A percentile compares a stretch with the other conserved stretches of the same genome.
Conservation (phyloP, 2,113 vertebrate species). For the Mastomys natalensis region DNA sequence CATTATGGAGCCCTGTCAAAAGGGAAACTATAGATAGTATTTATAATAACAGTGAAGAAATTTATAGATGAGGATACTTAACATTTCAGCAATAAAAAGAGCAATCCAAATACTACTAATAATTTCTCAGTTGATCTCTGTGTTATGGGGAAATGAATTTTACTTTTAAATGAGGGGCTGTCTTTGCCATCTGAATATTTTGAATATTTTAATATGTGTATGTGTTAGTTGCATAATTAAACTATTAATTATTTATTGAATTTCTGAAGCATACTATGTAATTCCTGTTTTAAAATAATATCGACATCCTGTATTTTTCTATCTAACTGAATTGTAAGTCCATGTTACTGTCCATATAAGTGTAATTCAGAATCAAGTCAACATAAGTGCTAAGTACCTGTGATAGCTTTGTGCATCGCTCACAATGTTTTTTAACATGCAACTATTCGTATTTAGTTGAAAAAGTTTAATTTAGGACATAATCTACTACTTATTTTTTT, state of each 20-base stretch:
- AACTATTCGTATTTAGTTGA: not conserved
- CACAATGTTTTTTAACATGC: slow-evolving; percentile 9
- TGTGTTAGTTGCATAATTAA: not conserved
- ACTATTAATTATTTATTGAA: slow-evolving; percentile 9
- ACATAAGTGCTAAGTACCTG: not conserved
- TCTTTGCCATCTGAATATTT: not conserved
- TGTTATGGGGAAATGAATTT: not conserved
- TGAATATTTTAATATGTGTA: not conserved
- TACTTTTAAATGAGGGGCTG: not conserved
- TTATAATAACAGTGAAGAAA: not conserved
- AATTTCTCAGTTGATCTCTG: not conserved
- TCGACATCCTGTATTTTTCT: not conserved
- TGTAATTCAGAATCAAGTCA: slow-evolving; percentile 8
- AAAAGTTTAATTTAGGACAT: not conserved
- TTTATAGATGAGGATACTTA: not conserved
- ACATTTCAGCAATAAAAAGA: not conserved
- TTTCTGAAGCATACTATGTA: slow-evolving; percentile 5
- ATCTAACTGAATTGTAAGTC: slow-evolving; percentile 19
- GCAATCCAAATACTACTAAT: not conserved
- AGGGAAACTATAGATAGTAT: not conserved
- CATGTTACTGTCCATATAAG: too few species aligned
- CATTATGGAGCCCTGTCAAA: not conserved
- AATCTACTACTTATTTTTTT: slow-evolving; percentile 13
- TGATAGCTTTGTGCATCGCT: not conserved
- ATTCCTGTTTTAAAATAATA: slow-evolving; percentile 20